Base-by-base conservation (phyloP, 2,888 invertebrate species). In the Andrena dorsata region DNA sequence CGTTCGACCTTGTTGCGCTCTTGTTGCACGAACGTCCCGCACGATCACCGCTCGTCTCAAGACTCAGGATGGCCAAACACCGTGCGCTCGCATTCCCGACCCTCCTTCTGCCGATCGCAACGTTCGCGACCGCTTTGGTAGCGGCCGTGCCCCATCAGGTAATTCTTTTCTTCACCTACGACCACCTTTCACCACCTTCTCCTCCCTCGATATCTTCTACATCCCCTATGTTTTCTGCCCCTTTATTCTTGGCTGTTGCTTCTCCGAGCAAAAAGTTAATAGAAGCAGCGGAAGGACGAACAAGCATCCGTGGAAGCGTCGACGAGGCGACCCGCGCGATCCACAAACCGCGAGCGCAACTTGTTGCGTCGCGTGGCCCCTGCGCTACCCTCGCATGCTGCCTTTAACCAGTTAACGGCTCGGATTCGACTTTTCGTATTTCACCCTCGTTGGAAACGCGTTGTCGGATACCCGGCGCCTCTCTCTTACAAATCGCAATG, bases 121-220 rank as follows among this genome's bases (percentile, higher is more conserved):
- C 41, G 2, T 4, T 41, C 41, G 13, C 82, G 2, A 49, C 76
- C 47, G 68, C 80, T 16, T 87, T 71, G 76, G 83, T 76, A n/a
- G 64, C 74, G 32, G 88, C 84, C 23, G 86, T 86, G 23, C 88
- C 91, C 10, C 47, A 85, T 16, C 88, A 89, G 89, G 91, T 90
- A 90, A 83, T n/a, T 6, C 13, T 26, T 53, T 41, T 16, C 8
- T 47, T 26, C 26, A 1, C 2, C 41, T 13, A 41, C 41, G 1
- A 41, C 13, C 41, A 41, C 3, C 41, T 13, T 13, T 41, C 13
- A 4, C 13, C 13, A 2, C 13, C 1, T 16, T 41, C 41, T 16
- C 16, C 41, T 16, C 16, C 41, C 4, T 41, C 5, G 0, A 5
- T 41, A 41, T 4, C 16, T 16, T 41, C 41, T 16, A 41, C 13